Evolutionary conservation across 1,140 invertebrate genomes (phyloP), one percentile per base, ranked within the genome.

Genomic region (Megathymus violae): DNA sequence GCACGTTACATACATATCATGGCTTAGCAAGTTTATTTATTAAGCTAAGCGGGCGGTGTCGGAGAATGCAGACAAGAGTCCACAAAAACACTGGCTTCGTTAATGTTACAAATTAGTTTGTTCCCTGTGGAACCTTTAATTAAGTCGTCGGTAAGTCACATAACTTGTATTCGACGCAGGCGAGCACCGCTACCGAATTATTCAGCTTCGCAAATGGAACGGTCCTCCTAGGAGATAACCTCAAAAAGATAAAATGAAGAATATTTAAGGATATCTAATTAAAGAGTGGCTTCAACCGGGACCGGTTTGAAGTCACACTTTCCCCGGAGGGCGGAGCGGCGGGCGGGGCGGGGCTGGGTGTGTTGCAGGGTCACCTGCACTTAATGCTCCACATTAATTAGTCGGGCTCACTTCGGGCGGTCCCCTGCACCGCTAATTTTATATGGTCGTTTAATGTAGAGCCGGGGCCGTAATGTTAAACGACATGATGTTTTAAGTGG

Each of bases 351-450:
- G 40, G 25, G 40, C 4, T 5, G 9, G 52, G 52, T 14, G 14
- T 19, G n/a, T n/a, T n/a, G n/a, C n/a, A n/a, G 54, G 52, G 52
- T 56, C 52, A 56, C 52, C 54, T 58, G 54, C 54, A 58, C 54
- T 58, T 58, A 58, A 58, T 58, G 54, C 14, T 41, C 54, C 54
- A 46, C 54, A 58, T 58, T 46, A 58, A 58, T 58, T 58, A 58
- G 54, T 58, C 54, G 54, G 54, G 54, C 36, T 46, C 41, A 6
- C 54, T 46, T 16, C 41, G 22, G 43, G 54, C 41, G 41, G 54
- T 58, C n/a, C 54, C 54, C 38, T 58, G 54, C 54, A 58, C 54
- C 54, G 54, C 54, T 58, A 44, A 58, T 58, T 58, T 58, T 58
- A 58, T 46, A 58, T 58, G 41, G 54, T 34, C 41, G 54, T 58